Evolutionary conservation across 2,888 invertebrate genomes (phyloP).

Genomic region (Trypoxylon attenuatum): DNA sequence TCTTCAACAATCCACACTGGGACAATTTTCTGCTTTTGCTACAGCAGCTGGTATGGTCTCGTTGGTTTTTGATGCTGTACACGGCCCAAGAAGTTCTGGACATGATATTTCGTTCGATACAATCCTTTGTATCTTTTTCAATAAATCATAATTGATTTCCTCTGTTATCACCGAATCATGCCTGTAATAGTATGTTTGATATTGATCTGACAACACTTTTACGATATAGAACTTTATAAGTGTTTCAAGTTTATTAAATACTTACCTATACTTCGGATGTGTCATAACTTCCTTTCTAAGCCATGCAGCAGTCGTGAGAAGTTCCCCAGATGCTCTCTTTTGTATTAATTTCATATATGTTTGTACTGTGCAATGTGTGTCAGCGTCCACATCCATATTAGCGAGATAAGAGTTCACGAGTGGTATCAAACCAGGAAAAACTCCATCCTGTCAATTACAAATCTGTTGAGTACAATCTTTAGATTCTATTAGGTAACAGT

Average conservation of each 20-base stretch:
- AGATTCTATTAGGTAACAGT: neutral
- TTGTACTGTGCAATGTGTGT: slow-evolving; percentile 97
- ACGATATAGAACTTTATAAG: too few relatives aligned
- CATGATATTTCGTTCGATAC: slow-evolving; percentile 83
- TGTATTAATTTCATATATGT: slow-evolving; percentile 96
- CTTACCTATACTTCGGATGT: slow-evolving; percentile 93
- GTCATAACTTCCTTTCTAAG: slow-evolving; percentile 90
- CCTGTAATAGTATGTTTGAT: slow-evolving; percentile 76
- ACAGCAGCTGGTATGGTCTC: slow-evolving; percentile 90
- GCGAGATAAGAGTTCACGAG: slow-evolving; percentile 95
- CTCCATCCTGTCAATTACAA: slow-evolving; percentile 79
- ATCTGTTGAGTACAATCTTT: neutral
- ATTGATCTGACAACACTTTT: too few relatives aligned
- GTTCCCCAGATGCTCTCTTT: slow-evolving; percentile 89
- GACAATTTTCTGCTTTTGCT: slow-evolving; percentile 75
- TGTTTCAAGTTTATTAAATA: too few relatives aligned
- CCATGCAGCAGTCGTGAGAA: slow-evolving; percentile 96
- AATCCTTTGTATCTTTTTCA: slow-evolving; percentile 85
- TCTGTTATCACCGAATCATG: slow-evolving; percentile 93
- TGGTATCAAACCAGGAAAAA: slow-evolving; percentile 96
- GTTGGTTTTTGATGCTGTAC: slow-evolving; percentile 86
- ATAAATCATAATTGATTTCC: slow-evolving; percentile 91
- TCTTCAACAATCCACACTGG: slow-evolving; percentile 31
- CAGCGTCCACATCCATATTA: slow-evolving; percentile 98
- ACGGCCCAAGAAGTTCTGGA: slow-evolving; percentile 85